phyloP scores from a whole-genome alignment of 2,888 invertebrate species.

The Chymomyza caudatula region DNA sequence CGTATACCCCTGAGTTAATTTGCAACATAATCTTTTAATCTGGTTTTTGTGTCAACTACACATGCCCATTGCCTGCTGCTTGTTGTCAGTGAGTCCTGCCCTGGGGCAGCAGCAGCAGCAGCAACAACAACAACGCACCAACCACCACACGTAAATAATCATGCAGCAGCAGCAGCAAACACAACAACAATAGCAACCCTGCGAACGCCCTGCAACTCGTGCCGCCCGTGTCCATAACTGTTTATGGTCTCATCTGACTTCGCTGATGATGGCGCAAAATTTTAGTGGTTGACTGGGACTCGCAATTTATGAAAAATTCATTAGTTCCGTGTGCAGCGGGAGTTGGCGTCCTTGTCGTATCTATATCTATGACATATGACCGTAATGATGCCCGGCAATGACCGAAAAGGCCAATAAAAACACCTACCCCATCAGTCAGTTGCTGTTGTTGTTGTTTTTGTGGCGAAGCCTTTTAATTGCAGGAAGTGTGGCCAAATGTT shows the following conservation, averaged over 20 bases:
- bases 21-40: slow-evolving; percentile 73
- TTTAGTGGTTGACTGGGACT: slow-evolving; percentile 34
- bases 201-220: not conserved
- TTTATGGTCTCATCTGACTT: no score
- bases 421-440: not conserved
- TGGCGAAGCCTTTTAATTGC: not conserved
- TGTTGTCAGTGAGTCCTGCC: not conserved
- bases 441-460: not conserved
- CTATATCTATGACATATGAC: slow-evolving; percentile 54
- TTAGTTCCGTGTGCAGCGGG: slow-evolving; percentile 48
- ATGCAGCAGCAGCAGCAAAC: not conserved
- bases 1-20: slow-evolving; percentile 58
- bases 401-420: not conserved
- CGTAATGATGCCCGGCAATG: slow-evolving; percentile 50
- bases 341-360: not conserved
- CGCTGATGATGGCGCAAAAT: slow-evolving; percentile 10
- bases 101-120: not conserved
- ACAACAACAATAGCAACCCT: not conserved
- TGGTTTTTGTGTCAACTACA: slow-evolving; percentile 71
- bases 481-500: not conserved
- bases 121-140: not conserved
- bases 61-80: not conserved
- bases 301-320: slow-evolving; percentile 65
- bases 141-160: no score
- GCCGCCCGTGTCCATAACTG: no score